These are phyloP conservation scores for Exephanes ischioxanthus DNA, from an alignment of 2,888 invertebrate species.

Conservation along the genomic window DNA sequence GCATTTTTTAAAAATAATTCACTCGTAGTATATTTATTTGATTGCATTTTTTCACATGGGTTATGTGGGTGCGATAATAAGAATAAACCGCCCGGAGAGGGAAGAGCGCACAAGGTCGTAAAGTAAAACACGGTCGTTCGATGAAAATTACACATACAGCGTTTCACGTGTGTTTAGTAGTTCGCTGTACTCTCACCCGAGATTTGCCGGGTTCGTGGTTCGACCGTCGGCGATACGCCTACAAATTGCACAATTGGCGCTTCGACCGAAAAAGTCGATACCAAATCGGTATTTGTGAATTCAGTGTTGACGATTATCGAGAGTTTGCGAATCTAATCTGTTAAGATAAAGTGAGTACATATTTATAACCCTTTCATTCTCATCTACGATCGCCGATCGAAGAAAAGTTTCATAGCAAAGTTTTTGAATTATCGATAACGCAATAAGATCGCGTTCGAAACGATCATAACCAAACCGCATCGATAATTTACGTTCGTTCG, in stretches of 20 bases:
- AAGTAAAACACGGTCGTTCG: background rate
- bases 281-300: background rate
- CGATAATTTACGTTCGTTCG: background rate
- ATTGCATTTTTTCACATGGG: conserved; percentile 59
- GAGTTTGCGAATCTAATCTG: background rate
- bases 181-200: background rate
- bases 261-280: conserved; percentile 5
- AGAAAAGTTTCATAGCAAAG: background rate
- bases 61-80: conserved; percentile 37
- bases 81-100: background rate
- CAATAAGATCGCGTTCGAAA: conserved; percentile 9
- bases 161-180: background rate
- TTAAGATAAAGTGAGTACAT: conserved; percentile 14
- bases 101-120: background rate
- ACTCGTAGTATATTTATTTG: conserved; percentile 57
- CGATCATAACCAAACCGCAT: conserved; percentile 1
- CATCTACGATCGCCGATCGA: background rate
- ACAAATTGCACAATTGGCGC: background rate
- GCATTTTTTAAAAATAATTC: conserved; percentile 32
- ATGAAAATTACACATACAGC: background rate
- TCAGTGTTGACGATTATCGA: background rate
- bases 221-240: background rate
- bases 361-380: background rate
- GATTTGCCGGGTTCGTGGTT: background rate
- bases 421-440: background rate